Percentiles rank a stretch among this genome's conserved stretches.
Evolutionary conservation across 2,888 invertebrate genomes (phyloP).

Genomic region (Drosophila mettleri): DNA sequence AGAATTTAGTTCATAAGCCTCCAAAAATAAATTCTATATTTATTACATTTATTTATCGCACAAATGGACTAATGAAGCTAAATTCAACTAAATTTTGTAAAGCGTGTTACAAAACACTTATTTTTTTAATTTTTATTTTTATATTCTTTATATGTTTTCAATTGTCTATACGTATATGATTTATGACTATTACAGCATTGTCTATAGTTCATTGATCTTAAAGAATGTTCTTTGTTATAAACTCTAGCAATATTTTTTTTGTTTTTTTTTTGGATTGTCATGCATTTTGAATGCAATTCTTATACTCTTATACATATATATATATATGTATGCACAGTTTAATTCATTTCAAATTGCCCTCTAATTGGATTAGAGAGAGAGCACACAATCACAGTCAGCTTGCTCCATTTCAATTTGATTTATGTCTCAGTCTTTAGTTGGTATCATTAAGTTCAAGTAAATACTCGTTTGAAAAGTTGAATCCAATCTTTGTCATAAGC

Average conservation of each 20-base stretch:
- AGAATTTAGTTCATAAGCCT: background rate
- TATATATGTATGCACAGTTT: background rate
- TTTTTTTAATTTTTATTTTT: background rate
- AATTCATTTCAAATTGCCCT: background rate
- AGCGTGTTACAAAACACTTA: background rate
- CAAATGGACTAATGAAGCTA: too few species aligned
- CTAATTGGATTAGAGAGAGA: conserved; percentile 8
- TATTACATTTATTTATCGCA: too few species aligned
- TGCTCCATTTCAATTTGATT: conserved; percentile 21
- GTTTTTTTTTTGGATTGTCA: background rate
- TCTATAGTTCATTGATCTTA: background rate
- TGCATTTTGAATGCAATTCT: background rate
- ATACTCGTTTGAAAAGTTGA: conserved; percentile 32
- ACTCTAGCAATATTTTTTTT: background rate
- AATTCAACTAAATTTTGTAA: background rate
- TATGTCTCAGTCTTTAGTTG: conserved; percentile 15
- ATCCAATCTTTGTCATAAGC: conserved; percentile 16
- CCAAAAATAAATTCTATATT: background rate
- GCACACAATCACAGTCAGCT: background rate
- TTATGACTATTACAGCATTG: background rate
- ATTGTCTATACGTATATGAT: background rate
- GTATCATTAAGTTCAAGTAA: conserved; percentile 11
- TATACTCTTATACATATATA: background rate
- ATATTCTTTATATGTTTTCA: background rate
- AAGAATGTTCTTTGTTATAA: background rate